Base-by-base conservation (phyloP, 2,888 invertebrate genomes). In the Apantesis nais region DNA sequence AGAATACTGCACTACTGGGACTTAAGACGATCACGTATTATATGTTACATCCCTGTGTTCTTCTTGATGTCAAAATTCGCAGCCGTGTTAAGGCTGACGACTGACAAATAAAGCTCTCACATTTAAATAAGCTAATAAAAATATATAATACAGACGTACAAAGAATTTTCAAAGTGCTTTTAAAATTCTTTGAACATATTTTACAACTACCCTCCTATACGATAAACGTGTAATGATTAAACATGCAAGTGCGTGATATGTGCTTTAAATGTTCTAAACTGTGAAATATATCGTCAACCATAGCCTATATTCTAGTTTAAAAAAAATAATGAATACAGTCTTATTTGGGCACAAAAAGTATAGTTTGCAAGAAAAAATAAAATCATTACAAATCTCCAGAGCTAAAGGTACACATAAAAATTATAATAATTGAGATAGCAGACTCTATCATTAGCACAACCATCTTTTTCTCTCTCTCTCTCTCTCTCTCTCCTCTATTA, bases 201-300 rank as follows among this genome's bases (percentile, higher is more conserved):
- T 58, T 55, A 62, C 3, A 44, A 66, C 66, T 72, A 67, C 61
- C 68, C 72, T 70, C 73, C 74, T 74, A 78, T 79, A 67, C 71
- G 71, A 67, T 76, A 79, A 80, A 78, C 72, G 74, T 77, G 73
- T 78, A 72, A 77, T 48, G 75, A 81, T 77, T 71, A 85, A 84
- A 85, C 88, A 86, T 89, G 88, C 89, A 84, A 76, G 88, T 90
- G 88, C 89, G 85, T 88, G 89, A 90, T 90, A 90, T 89, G 90
- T 90, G 89, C 88, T 72, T 73, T 71, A 75, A 77, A 82, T 78
- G 78, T 78, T 71, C 75, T 78, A 78, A 80, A 79, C 71, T 73
- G 78, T 79, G 77, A 78, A 75, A 73, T 70, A 76, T 76, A 76
- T 79, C 79, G 82, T 75, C 74, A 75, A 74, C 48, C 44, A 64